Percentiles rank a stretch among this genome's conserved stretches.
Conservation (phyloP, 2,797 vertebrate species). For the Hephaestus fuliginosus region DNA sequence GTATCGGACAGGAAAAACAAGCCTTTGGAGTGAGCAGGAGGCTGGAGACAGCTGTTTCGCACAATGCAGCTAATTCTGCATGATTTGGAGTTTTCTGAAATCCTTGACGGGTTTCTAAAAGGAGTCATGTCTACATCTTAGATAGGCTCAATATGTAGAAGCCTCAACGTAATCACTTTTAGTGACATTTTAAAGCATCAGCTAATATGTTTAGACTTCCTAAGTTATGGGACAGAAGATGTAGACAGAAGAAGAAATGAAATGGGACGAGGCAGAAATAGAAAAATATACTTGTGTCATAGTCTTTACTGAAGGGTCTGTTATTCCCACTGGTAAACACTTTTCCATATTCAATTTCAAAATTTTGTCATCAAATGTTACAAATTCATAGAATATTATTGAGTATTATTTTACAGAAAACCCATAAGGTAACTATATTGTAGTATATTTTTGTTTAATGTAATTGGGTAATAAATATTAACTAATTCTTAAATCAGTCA, state of each 20-base stretch:
- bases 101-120: neutral
- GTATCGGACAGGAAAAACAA: constrained; percentile 15
- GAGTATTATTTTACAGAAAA: neutral
- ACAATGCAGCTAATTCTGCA: neutral
- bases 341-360: neutral
- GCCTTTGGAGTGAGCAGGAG: neutral
- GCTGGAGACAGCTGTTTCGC: neutral
- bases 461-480: neutral
- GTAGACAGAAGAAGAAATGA: neutral
- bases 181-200: neutral
- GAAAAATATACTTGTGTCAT: neutral
- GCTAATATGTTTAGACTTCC: neutral
- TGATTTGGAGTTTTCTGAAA: neutral
- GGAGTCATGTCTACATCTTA: neutral
- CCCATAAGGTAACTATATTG: too few species aligned
- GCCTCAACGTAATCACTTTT: neutral
- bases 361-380: neutral
- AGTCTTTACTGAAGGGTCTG: neutral
- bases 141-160: neutral
- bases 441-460: neutral
- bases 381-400: neutral
- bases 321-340: neutral
- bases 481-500: neutral
- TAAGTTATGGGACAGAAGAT: neutral
- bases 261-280: neutral